A percentile compares a stretch with the other conserved stretches of the same genome.
Evolutionary conservation across 2,113 vertebrate genomes (phyloP).

Genomic region (Peromyscus polionotus): DNA sequence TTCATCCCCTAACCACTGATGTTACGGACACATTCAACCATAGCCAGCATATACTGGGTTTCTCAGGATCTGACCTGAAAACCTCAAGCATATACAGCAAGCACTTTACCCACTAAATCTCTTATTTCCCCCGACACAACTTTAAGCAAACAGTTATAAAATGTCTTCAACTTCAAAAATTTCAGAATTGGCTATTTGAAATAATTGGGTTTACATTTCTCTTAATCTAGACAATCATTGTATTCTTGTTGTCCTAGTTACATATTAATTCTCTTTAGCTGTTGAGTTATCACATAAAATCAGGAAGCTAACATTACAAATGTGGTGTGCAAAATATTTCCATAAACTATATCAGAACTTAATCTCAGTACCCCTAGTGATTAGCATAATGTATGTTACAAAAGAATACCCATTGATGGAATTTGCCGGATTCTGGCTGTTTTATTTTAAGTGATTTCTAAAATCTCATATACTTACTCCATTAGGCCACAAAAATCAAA

Average conservation of each 20-base stretch:
- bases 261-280: neutral
- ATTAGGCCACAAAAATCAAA: neutral
- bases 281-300: neutral
- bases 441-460: neutral
- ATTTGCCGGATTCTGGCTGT: neutral
- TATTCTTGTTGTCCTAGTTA: neutral
- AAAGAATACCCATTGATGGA: neutral
- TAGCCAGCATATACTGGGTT: neutral
- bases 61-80: neutral
- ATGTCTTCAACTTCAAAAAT: neutral
- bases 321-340: neutral
- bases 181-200: neutral
- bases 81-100: neutral
- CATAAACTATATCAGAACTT: neutral
- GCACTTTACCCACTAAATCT: neutral
- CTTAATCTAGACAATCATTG: neutral
- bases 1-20: neutral
- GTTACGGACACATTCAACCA: neutral
- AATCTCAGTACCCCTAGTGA: neutral
- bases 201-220: neutral
- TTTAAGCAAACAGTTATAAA: neutral
- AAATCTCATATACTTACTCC: neutral
- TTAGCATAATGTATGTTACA: neutral
- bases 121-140: neutral
- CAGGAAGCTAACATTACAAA: neutral